Evolutionary conservation across 2,888 invertebrate species (phyloP), one percentile per base, ranked within the genome.

Genomic region (Chalcis sispes): DNA sequence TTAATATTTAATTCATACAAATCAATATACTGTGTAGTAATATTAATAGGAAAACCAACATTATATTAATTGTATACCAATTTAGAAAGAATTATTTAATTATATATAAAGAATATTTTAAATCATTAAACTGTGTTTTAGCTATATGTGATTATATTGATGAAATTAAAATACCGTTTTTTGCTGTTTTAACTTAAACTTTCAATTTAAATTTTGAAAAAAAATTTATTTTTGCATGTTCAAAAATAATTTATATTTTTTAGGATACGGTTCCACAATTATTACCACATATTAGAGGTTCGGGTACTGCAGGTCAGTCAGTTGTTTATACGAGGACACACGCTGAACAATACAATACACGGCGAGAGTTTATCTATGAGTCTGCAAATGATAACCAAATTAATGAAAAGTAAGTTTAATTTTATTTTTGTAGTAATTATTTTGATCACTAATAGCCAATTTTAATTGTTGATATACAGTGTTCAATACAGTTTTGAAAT

Each of bases 241-340:
- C 13, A n/a, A 23, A 36, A 40, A 10, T 59, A 32, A 59, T 59
- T 48, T 48, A 32, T n/a, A 58, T 77, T 71, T 65, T 61, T 7
- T 40, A 83, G 83, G 80, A 80, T 69, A 79, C 78, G 61, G 78
- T 82, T 65, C 81, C 82, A 71, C 80, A 80, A 75, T 27, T 80
- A 48, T 65, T 70, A 65, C 77, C 82, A 36, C 79, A 79, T 46
- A 65, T 76, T 20, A 72, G 58, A 71, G 77, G 23, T n/a, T 76
- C 80, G 8, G 80, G 79, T 72, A 80, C 77, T 52, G 71, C 77
- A 23, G 77, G 77, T 50, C 82, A 75, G 74, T 80, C 83, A 18
- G 73, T 80, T 23, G 18, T 83, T 25, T 83, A 82, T 46, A 84
- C 82, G 78, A 84, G 79, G 74, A 84, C 82, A 18, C 83, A 84